phyloP scores from a whole-genome alignment of 2,888 invertebrate genomes.

The Gnatocerus cornutus region DNA sequence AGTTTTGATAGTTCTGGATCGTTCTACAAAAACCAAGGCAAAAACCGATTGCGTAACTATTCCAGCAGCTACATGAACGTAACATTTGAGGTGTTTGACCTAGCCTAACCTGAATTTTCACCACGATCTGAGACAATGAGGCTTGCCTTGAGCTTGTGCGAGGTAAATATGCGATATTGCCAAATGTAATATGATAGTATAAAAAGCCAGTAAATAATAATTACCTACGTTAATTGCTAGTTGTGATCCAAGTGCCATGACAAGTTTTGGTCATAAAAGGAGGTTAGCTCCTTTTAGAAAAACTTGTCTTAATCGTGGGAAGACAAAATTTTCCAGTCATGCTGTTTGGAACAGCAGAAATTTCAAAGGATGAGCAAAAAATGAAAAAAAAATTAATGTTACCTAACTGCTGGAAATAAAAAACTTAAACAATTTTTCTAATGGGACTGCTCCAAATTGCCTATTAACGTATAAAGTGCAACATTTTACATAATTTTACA shows the following conservation, averaged over 20 bases:
- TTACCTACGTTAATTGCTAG: not conserved
- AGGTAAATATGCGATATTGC: not conserved
- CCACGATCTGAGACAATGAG: constrained; percentile 51
- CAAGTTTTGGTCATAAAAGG: not conserved
- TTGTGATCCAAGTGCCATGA: not conserved
- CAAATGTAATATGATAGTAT: not conserved
- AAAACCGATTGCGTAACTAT: constrained; percentile 27
- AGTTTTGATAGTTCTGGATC: no score
- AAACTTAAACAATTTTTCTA: no score
- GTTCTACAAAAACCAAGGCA: not conserved
- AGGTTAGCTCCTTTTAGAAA: not conserved
- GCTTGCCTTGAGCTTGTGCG: constrained; percentile 57
- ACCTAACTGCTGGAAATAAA: no score
- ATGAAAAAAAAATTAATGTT: no score
- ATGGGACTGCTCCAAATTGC: no score
- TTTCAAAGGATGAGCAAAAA: no score
- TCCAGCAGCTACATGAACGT: constrained; percentile 30
- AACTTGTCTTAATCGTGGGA: not conserved
- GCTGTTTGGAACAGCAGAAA: not conserved
- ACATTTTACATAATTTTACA: no score
- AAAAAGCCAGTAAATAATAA: not conserved
- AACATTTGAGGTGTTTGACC: constrained; percentile 56
- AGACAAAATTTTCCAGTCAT: not conserved
- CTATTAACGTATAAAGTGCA: no score
- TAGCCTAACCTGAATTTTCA: constrained; percentile 56